Percentiles rank a stretch among this genome's conserved stretches.
phyloP scores from a whole-genome alignment of 2,113 vertebrate species.

The Corynorhinus townsendii region DNA sequence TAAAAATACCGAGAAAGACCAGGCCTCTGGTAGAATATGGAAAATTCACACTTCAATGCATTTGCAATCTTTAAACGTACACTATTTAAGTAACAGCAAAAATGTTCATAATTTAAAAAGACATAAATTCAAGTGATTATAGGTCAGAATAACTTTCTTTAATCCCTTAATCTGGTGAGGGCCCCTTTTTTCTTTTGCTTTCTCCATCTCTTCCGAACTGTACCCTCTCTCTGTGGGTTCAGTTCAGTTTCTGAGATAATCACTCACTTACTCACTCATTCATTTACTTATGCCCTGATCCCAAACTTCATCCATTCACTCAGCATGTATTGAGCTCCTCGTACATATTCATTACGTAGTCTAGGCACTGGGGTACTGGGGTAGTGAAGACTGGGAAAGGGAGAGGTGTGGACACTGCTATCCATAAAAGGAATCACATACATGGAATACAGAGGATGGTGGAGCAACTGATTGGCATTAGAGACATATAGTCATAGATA shows the following conservation, averaged over 20 bases:
- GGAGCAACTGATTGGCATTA: background rate
- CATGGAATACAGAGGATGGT: background rate
- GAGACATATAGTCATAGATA: background rate
- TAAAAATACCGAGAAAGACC: background rate
- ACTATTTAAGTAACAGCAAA: conserved; percentile 5
- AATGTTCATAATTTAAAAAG: background rate
- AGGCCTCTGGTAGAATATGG: background rate
- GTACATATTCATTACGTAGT: background rate
- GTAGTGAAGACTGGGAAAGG: background rate
- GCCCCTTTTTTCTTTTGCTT: background rate
- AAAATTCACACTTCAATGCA: background rate
- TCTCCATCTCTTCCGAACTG: background rate
- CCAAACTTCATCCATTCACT: background rate
- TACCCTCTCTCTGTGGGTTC: background rate
- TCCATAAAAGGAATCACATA: background rate
- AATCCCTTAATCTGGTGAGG: background rate
- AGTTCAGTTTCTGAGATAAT: background rate
- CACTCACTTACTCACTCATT: background rate
- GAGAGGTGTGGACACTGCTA: background rate
- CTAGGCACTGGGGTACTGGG: background rate
- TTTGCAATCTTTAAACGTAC: conserved; percentile 11
- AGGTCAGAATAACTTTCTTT: background rate
- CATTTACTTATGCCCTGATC: background rate
- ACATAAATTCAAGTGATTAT: background rate
- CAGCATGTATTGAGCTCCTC: background rate